Evolutionary conservation across 2,113 vertebrate genomes (phyloP).

Genomic region (Nannospalax galili): DNA sequence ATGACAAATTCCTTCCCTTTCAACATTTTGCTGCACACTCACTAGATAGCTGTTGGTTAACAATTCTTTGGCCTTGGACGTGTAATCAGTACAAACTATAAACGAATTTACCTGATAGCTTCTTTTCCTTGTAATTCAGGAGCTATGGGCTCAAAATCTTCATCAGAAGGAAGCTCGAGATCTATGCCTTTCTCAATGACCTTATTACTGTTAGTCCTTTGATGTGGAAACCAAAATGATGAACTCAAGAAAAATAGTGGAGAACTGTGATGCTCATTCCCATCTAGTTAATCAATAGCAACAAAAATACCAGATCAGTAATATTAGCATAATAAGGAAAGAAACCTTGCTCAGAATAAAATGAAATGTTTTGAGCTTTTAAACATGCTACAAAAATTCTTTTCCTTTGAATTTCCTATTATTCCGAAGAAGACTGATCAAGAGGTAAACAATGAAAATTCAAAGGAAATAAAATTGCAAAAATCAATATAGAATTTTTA

Average conservation of each 20-base stretch:
- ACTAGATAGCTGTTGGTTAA: not conserved
- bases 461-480: not conserved
- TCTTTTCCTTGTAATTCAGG: slow-evolving; percentile 92
- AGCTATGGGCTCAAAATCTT: slow-evolving; percentile 87
- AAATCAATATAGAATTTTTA: slow-evolving; percentile 8
- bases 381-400: not conserved
- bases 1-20: not conserved
- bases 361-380: not conserved
- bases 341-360: not conserved
- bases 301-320: not conserved
- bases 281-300: slow-evolving; percentile 84
- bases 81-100: not conserved
- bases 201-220: slow-evolving; percentile 67
- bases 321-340: not conserved
- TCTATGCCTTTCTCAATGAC: slow-evolving; percentile 79
- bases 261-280: slow-evolving; percentile 87
- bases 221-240: slow-evolving; percentile 88
- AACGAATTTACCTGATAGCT: slow-evolving; percentile 90
- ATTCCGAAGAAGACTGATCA: not conserved
- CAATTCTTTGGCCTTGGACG: not conserved
- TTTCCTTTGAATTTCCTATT: not conserved
- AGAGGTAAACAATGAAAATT: slow-evolving; percentile 14
- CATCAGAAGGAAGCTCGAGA: slow-evolving; percentile 64
- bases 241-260: slow-evolving; percentile 92
- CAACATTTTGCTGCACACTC: not conserved